phyloP scores from a whole-genome alignment of 2,888 invertebrate genomes.

The Plutella xylostella region DNA sequence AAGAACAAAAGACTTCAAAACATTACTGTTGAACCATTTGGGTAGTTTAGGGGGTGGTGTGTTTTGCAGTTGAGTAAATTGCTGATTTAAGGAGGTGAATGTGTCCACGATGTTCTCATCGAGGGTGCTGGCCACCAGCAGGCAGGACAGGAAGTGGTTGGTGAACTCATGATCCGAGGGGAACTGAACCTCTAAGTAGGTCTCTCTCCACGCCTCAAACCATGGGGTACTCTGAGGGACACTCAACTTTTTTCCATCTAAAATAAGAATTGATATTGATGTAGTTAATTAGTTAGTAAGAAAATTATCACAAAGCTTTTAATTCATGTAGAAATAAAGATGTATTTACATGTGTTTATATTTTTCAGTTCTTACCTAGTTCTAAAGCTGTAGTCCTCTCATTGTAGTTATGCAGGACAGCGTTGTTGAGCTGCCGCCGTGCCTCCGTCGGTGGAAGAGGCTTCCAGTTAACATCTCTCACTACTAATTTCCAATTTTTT shows the following conservation, averaged over 20 bases:
- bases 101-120: slow-evolving; percentile 85
- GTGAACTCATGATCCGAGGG: slow-evolving; percentile 97
- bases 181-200: slow-evolving; percentile 87
- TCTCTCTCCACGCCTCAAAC: slow-evolving; percentile 96
- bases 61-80: slow-evolving; percentile 82
- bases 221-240: slow-evolving; percentile 87
- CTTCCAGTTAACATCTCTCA: slow-evolving; percentile 85
- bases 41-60: slow-evolving; percentile 82
- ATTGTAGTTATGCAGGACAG: slow-evolving; percentile 73
- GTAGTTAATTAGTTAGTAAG: background rate
- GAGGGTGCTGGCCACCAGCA: slow-evolving; percentile 78
- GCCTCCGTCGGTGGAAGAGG: slow-evolving; percentile 86
- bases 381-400: slow-evolving; percentile 65
- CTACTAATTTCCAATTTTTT: slow-evolving; percentile 80
- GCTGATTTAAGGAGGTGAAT: slow-evolving; percentile 83
- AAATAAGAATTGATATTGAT: slow-evolving; percentile 16
- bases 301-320: no score
- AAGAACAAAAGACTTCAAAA: slow-evolving; percentile 90
- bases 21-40: slow-evolving; percentile 84
- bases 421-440: slow-evolving; percentile 86
- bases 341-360: no score
- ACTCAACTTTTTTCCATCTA: slow-evolving; percentile 72
- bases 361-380: slow-evolving; percentile 60
- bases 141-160: slow-evolving; percentile 86
- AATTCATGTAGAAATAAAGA: no score